Percentiles rank a stretch among this genome's conserved stretches.
Evolutionary conservation across 1,140 invertebrate species (phyloP).

Genomic region (Neodiprion pinetum): DNA sequence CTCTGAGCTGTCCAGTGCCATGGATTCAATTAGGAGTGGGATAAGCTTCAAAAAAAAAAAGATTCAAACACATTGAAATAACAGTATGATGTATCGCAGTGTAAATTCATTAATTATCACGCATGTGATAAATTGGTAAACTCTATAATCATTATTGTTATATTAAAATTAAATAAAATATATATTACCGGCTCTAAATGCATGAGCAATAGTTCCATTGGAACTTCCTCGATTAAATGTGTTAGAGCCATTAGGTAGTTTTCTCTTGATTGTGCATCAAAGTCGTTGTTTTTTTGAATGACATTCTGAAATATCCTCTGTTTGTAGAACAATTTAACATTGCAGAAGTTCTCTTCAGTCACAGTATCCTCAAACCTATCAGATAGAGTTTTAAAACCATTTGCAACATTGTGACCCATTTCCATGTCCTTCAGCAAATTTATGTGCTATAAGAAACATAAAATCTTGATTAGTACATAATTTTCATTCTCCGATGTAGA

Average conservation of each 20-base stretch:
- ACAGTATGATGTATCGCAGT: background rate
- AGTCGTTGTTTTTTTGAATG: slow-evolving; percentile 52
- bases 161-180: slow-evolving; percentile 19
- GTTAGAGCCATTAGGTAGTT: slow-evolving; percentile 70
- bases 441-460: slow-evolving; percentile 39
- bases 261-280: slow-evolving; percentile 58
- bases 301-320: slow-evolving; percentile 71
- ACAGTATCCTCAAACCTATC: slow-evolving; percentile 45
- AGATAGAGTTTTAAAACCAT: slow-evolving; percentile 45
- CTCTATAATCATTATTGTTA: slow-evolving; percentile 16
- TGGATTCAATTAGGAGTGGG: slow-evolving; percentile 70
- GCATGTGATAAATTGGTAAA: background rate
- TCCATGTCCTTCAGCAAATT: slow-evolving; percentile 40
- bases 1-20: slow-evolving; percentile 67
- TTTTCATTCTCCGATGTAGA: background rate
- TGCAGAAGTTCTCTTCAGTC: slow-evolving; percentile 49
- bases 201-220: slow-evolving; percentile 67
- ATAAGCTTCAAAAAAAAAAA: slow-evolving; percentile 61
- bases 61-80: slow-evolving; percentile 16
- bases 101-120: slow-evolving; percentile 20
- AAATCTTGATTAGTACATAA: background rate
- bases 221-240: slow-evolving; percentile 68
- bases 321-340: slow-evolving; percentile 62
- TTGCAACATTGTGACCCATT: slow-evolving; percentile 42
- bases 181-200: slow-evolving; percentile 67